These are phyloP conservation scores for Brachyptera risi DNA, from an alignment of 2,888 invertebrate species.

Conservation along the genomic window DNA sequence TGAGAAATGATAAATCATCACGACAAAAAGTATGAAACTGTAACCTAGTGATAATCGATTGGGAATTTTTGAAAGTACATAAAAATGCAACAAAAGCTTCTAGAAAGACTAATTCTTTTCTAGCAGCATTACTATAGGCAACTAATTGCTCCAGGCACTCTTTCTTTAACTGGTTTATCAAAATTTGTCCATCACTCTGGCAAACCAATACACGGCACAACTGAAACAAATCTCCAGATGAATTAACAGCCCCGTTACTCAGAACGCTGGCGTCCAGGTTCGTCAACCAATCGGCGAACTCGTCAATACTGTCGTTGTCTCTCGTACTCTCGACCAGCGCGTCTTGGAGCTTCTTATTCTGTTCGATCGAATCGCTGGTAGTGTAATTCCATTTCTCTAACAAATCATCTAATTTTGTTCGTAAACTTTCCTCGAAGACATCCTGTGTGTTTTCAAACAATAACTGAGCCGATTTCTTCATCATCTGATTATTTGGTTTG, in stretches of 20 bases:
- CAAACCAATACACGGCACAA: no score
- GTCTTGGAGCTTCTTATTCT: constrained; percentile 53
- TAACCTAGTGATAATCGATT: no score
- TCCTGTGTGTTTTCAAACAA: constrained; percentile 57
- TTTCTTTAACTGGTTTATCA: no score
- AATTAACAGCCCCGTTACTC: constrained; percentile 42
- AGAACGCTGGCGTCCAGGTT: constrained; percentile 60
- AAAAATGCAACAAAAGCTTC: no score
- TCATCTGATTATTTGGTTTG: constrained; percentile 54
- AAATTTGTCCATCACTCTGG: no score
- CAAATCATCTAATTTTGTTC: constrained; percentile 49
- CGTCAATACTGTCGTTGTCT: constrained; percentile 52
- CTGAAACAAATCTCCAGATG: constrained; percentile 66
- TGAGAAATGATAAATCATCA: no score
- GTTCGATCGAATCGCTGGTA: constrained; percentile 48
- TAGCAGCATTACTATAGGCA: no score
- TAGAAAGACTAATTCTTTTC: no score
- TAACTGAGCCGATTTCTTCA: constrained; percentile 53
- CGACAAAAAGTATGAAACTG: no score
- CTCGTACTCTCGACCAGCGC: constrained; percentile 53
- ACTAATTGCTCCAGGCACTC: no score
- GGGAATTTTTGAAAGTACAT: no score
- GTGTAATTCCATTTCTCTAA: constrained; percentile 53
- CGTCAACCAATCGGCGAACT: constrained; percentile 59
- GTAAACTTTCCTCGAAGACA: constrained; percentile 48